These are phyloP conservation scores for Mythimna impura DNA, from an alignment of 2,888 invertebrate genomes.

Conservation along the genomic window DNA sequence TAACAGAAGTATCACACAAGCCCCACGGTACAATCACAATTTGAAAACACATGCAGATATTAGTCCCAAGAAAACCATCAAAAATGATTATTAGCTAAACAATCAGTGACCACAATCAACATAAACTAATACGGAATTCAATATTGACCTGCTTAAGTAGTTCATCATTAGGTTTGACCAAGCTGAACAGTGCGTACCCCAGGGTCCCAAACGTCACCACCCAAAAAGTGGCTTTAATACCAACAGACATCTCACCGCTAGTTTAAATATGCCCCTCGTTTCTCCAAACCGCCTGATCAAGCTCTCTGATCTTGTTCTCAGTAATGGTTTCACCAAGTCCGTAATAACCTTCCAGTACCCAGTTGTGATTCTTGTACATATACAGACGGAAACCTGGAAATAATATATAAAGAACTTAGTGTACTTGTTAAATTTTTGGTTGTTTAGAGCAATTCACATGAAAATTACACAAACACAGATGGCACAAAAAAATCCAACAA, in stretches of 20 bases:
- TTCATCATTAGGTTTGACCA: conserved; percentile 90
- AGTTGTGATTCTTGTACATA: conserved; percentile 92
- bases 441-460: not conserved
- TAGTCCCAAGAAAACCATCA: conserved; percentile 60
- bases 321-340: conserved; percentile 92
- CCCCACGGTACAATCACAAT: conserved; percentile 57
- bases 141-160: conserved; percentile 89
- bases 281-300: conserved; percentile 91
- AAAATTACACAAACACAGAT: not conserved
- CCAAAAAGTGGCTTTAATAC: conserved; percentile 90
- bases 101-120: conserved; percentile 72
- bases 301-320: conserved; percentile 86
- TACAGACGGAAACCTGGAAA: conserved; percentile 93
- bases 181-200: conserved; percentile 91
- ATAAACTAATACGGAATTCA: conserved; percentile 63
- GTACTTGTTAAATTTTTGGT: not conserved
- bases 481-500: no score
- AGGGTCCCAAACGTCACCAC: conserved; percentile 90
- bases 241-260: conserved; percentile 85
- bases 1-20: conserved; percentile 31
- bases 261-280: conserved; percentile 87
- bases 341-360: conserved; percentile 93
- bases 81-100: conserved; percentile 51
- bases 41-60: conserved; percentile 70
- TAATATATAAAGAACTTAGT: not conserved